These are phyloP conservation scores for Bubo scandiacus DNA, from an alignment of 2,113 vertebrate genomes.

Conservation along the genomic window DNA sequence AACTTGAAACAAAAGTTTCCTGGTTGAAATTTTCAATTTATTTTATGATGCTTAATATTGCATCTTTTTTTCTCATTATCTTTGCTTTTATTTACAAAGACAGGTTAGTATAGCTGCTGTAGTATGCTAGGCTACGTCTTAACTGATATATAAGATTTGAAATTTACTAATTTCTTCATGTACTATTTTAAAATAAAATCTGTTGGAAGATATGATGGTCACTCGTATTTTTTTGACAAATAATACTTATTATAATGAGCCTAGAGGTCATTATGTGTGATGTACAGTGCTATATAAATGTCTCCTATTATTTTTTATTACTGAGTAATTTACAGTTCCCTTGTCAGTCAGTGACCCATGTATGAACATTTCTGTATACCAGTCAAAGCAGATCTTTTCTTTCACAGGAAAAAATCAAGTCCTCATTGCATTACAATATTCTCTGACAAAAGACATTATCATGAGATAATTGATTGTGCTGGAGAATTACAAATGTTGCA, in stretches of 20 bases:
- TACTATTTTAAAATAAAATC: background rate
- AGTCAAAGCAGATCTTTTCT: slow-evolving; percentile 44
- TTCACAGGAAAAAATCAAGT: background rate
- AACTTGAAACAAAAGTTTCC: background rate
- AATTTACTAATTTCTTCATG: background rate
- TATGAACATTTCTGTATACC: slow-evolving; percentile 19
- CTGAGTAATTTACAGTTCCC: slow-evolving; percentile 36
- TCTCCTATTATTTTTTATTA: slow-evolving; percentile 43
- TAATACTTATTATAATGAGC: slow-evolving; percentile 20
- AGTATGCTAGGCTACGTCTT: background rate
- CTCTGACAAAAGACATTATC: slow-evolving; percentile 21
- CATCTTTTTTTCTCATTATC: background rate
- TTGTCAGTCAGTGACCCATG: slow-evolving; percentile 40
- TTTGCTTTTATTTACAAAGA: background rate
- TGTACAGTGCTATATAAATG: background rate
- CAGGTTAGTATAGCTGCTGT: background rate
- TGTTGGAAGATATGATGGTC: background rate
- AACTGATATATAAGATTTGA: background rate
- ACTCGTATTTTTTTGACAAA: slow-evolving; percentile 28
- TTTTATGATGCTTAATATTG: background rate
- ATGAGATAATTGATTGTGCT: slow-evolving; percentile 28
- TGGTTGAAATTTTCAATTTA: background rate
- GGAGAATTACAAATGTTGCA: slow-evolving; percentile 36
- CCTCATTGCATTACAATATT: background rate
- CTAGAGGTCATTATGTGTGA: slow-evolving; percentile 6